Evolutionary conservation across 2,113 vertebrate genomes (phyloP), one percentile per base, ranked within the genome.

Genomic region (Clinocottus analis): DNA sequence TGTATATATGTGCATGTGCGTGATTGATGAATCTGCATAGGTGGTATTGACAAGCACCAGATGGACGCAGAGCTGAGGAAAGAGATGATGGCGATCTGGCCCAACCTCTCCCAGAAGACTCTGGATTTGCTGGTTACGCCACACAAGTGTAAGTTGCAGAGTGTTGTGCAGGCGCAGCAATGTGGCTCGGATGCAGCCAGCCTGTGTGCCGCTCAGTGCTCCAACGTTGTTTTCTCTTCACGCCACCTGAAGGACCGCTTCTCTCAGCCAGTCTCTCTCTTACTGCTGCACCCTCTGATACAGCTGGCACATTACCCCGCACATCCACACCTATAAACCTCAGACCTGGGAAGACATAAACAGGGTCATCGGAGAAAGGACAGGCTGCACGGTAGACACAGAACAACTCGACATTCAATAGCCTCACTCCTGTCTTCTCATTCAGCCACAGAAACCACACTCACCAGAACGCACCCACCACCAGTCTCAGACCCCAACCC

Each of bases 1-100:
- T 47, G 75, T 77, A 43, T 67, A 65, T 59, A 29, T 69, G 47
- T 41, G 53, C 72, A 23, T 56, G 80, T 2, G 14, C 66, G 68
- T 63, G 29, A 67, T 60, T 75, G 81, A 85, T 67, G 21, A 71
- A 83, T 70, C 33, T 82, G 56, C 77, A 5, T 85, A 98, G 97
- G 96, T 5, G 97, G 97, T 9, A 93, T 97, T 0, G 97, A 98
- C 94, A 99, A 99, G 82, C 97, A 98, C 91, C 97, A 99, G 93
- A 98, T 98, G 97, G 97, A 99, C 0, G 95, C 96, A 0, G 97
- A 99, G 85, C 93, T 98, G 59, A 93, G 97, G 85, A 99, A 99
- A 82, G 97, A 99, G 92, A 99, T 99, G 97, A 97, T 97, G 94
- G 97, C 97, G n/a, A 99, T 99, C 89, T 99, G 97, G 97, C 96